phyloP scores from a whole-genome alignment of 2,113 vertebrate genomes.

The Acinonyx jubatus region DNA sequence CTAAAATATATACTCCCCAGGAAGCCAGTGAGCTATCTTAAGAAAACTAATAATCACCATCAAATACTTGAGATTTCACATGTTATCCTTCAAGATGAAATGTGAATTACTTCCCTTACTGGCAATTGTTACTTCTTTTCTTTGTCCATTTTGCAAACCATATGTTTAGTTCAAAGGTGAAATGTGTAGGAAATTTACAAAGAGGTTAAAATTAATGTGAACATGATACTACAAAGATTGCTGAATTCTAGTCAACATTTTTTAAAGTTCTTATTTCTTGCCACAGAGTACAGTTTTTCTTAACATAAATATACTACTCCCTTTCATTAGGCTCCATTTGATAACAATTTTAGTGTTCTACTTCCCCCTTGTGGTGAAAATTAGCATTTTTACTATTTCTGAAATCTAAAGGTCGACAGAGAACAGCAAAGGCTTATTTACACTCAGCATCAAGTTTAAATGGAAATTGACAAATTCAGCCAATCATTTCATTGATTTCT shows the following conservation, averaged over 20 bases:
- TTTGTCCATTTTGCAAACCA: not conserved
- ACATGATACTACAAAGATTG: not conserved
- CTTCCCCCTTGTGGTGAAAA: constrained; percentile 62
- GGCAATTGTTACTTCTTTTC: not conserved
- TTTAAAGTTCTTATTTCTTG: constrained; percentile 39
- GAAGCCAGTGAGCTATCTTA: not conserved
- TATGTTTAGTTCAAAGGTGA: not conserved
- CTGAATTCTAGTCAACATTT: constrained; percentile 1
- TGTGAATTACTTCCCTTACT: not conserved
- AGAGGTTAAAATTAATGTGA: not conserved
- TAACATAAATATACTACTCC: not conserved
- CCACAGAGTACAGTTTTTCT: not conserved
- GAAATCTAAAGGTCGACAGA: not conserved
- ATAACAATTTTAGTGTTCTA: constrained; percentile 43
- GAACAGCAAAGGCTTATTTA: not conserved
- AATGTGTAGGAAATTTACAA: constrained; percentile 22
- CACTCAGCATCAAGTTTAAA: not conserved
- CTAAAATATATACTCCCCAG: not conserved
- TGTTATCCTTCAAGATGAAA: not conserved
- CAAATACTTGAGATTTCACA: constrained; percentile 8
- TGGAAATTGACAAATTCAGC: not conserved
- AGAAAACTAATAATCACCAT: not conserved
- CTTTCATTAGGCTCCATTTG: not conserved
- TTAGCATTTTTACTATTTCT: constrained; percentile 38
- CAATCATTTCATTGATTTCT: not conserved